Conservation (phyloP, 2,888 invertebrate genomes). For the Ectobius pallidus region DNA sequence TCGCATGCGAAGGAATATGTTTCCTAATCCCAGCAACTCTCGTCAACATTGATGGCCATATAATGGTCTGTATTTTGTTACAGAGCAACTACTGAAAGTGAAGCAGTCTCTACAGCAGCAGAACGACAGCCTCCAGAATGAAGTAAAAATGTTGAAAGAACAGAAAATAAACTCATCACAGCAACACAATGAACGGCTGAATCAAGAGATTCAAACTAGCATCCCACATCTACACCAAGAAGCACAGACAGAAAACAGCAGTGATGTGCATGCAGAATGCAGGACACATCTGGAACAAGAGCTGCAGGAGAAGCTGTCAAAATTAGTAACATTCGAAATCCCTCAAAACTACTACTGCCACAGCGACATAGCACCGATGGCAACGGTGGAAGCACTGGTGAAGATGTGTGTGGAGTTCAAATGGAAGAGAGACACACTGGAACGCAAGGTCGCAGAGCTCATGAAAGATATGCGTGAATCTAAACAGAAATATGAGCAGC, state of each 20-base stretch:
- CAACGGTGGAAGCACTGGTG: conserved; percentile 32
- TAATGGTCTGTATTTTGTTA: too few relatives aligned
- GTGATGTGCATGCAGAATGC: background rate
- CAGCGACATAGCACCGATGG: background rate
- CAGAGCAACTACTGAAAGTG: conserved; percentile 37
- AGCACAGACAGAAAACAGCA: background rate
- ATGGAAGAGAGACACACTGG: conserved; percentile 54
- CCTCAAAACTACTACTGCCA: conserved; percentile 30
- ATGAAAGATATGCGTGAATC: conserved; percentile 38
- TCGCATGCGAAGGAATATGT: too few relatives aligned
- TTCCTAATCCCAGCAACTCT: too few relatives aligned
- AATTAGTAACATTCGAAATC: conserved; percentile 40
- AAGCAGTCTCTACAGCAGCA: conserved; percentile 32
- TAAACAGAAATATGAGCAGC: background rate
- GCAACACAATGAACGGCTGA: background rate
- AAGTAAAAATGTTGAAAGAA: background rate
- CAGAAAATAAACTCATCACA: too few relatives aligned
- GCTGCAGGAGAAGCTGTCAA: conserved; percentile 30
- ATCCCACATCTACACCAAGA: too few relatives aligned
- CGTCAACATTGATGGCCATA: too few relatives aligned
- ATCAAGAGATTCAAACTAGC: background rate
- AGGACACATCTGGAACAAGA: conserved; percentile 24
- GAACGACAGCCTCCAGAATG: conserved; percentile 27
- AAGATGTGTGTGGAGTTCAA: conserved; percentile 50
- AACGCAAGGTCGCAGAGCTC: conserved; percentile 48